phyloP scores from a whole-genome alignment of 2,888 invertebrate species.

The Reticulitermes lucifugus region DNA sequence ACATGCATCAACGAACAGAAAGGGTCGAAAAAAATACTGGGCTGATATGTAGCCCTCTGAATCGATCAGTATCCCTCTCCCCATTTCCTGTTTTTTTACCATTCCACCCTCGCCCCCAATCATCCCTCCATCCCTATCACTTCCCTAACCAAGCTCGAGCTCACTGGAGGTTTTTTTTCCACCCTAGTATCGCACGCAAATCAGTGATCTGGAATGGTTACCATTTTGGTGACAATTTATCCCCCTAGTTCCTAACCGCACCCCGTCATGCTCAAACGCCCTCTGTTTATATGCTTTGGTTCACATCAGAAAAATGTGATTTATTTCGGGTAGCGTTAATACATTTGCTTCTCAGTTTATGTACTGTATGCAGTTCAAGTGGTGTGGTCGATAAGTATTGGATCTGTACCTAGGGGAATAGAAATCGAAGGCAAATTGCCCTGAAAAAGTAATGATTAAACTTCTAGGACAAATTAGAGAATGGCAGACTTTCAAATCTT shows the following conservation, averaged over 20 bases:
- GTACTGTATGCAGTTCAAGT: not conserved
- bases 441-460: too few species aligned
- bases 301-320: not conserved
- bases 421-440: too few species aligned
- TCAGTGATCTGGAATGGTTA: constrained; percentile 16
- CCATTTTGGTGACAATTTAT: constrained; percentile 7
- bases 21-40: not conserved
- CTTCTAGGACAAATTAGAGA: too few species aligned
- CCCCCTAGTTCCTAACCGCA: too few species aligned
- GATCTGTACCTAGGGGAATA: not conserved
- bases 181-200: not conserved
- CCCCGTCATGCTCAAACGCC: not conserved
- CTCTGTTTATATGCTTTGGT: not conserved
- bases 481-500: too few species aligned
- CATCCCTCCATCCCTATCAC: not conserved
- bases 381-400: not conserved
- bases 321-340: not conserved
- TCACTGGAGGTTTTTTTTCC: not conserved
- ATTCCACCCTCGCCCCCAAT: not conserved
- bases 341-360: not conserved
- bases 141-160: not conserved
- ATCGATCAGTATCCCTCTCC: not conserved
- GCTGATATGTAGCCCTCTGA: not conserved
- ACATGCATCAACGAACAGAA: constrained; percentile 1
- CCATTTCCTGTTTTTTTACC: not conserved